These are phyloP conservation scores for Hylaeus anthracinus DNA, from an alignment of 1,140 invertebrate species.

Conservation along the genomic window DNA sequence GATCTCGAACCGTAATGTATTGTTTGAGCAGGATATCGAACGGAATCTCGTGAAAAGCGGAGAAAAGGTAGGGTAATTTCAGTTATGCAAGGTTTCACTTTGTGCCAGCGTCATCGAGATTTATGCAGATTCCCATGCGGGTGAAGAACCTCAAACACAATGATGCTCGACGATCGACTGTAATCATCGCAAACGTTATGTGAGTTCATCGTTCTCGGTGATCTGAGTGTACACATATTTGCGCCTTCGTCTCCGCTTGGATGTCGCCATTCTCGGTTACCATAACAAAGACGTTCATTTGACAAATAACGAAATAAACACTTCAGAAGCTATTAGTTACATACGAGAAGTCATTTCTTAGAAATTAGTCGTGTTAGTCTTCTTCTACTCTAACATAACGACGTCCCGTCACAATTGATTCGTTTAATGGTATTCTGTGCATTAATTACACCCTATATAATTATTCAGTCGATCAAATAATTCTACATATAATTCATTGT, in stretches of 20 bases:
- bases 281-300: slow-evolving; percentile 9
- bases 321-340: neutral
- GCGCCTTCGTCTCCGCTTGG: neutral
- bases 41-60: neutral
- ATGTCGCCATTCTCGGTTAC: neutral
- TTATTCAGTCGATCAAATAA: no score
- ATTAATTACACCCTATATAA: no score
- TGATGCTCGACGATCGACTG: slow-evolving; percentile 43
- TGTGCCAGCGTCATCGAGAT: slow-evolving; percentile 28
- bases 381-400: no score
- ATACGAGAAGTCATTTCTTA: no score
- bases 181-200: slow-evolving; percentile 38
- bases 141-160: slow-evolving; percentile 42
- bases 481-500: no score
- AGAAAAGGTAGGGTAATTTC: slow-evolving; percentile 18
- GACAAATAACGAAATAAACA: slow-evolving; percentile 25
- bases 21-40: neutral
- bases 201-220: slow-evolving; percentile 12
- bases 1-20: neutral
- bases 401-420: no score
- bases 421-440: no score
- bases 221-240: neutral
- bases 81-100: slow-evolving; percentile 25
- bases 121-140: slow-evolving; percentile 34
- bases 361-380: no score